phyloP scores from a whole-genome alignment of 2,113 vertebrate species.

The Dunckerocampus dactyliophorus region DNA sequence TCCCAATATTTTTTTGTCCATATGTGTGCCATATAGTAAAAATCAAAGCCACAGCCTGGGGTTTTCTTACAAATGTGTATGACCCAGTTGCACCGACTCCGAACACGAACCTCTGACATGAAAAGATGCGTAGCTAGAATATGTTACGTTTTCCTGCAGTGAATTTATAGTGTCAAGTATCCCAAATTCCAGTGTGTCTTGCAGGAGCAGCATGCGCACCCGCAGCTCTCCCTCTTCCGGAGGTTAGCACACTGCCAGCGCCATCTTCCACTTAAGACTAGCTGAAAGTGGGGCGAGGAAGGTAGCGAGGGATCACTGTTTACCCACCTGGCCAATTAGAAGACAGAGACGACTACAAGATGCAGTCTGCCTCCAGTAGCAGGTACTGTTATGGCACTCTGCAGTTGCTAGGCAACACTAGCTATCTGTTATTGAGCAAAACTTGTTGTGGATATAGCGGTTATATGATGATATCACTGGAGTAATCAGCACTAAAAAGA shows the following conservation, averaged over 20 bases:
- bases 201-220: slow-evolving; percentile 58
- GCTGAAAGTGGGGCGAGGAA: slow-evolving; percentile 51
- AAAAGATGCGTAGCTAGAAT: background rate
- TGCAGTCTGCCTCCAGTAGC: slow-evolving; percentile 66
- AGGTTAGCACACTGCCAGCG: slow-evolving; percentile 52
- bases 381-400: slow-evolving; percentile 65
- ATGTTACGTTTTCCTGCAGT: slow-evolving; percentile 66
- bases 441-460: slow-evolving; percentile 62
- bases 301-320: slow-evolving; percentile 58
- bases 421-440: slow-evolving; percentile 71
- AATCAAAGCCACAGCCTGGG: too few relatives aligned
- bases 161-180: slow-evolving; percentile 67
- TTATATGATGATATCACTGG: slow-evolving; percentile 64
- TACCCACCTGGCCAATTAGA: slow-evolving; percentile 74
- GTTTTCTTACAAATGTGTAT: background rate
- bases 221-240: slow-evolving; percentile 34
- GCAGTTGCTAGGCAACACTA: slow-evolving; percentile 78
- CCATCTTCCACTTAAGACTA: slow-evolving; percentile 65
- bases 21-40: too few relatives aligned
- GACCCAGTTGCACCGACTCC: background rate
- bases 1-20: too few relatives aligned
- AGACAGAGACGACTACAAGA: slow-evolving; percentile 64
- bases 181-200: slow-evolving; percentile 60
- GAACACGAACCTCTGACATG: too few relatives aligned
- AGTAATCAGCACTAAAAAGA: slow-evolving; percentile 48